Conservation (phyloP, 2,888 invertebrate genomes). For the Cyclophora albipunctata region DNA sequence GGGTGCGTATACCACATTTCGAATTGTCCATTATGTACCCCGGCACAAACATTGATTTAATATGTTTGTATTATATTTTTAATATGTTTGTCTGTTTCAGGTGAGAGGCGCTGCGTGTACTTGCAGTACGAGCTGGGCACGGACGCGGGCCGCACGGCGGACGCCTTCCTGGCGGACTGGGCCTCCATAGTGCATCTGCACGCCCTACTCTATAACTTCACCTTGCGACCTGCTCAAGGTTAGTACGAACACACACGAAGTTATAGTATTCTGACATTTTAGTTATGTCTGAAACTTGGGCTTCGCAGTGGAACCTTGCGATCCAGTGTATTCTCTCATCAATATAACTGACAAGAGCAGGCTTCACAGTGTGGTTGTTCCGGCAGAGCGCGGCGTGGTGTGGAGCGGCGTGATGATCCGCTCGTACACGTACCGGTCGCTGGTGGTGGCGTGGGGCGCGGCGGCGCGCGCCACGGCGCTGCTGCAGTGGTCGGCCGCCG, state of each 20-base stretch:
- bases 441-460: constrained; percentile 92
- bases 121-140: constrained; percentile 93
- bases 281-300: too few relatives aligned
- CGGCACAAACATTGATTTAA: too few relatives aligned
- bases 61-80: too few relatives aligned
- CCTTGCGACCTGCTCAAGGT: constrained; percentile 85
- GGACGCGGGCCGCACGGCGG: constrained; percentile 89
- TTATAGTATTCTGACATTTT: too few relatives aligned
- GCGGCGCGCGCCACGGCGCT: constrained; percentile 82
- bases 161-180: constrained; percentile 93
- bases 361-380: neutral
- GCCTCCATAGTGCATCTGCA: constrained; percentile 93
- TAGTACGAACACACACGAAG: constrained; percentile 12
- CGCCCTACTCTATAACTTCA: constrained; percentile 87
- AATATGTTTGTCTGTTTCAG: constrained; percentile 40
- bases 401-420: constrained; percentile 82
- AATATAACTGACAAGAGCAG: too few relatives aligned
- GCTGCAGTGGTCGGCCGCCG: constrained; percentile 84
- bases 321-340: too few relatives aligned
- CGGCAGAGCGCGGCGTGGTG: constrained; percentile 72
- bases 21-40: too few relatives aligned
- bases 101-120: constrained; percentile 90
- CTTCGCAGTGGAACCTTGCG: too few relatives aligned
- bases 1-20: constrained; percentile 50
- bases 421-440: constrained; percentile 93